Conservation (phyloP, 1,140 invertebrate genomes). For the Pachypeltis micranthus region DNA sequence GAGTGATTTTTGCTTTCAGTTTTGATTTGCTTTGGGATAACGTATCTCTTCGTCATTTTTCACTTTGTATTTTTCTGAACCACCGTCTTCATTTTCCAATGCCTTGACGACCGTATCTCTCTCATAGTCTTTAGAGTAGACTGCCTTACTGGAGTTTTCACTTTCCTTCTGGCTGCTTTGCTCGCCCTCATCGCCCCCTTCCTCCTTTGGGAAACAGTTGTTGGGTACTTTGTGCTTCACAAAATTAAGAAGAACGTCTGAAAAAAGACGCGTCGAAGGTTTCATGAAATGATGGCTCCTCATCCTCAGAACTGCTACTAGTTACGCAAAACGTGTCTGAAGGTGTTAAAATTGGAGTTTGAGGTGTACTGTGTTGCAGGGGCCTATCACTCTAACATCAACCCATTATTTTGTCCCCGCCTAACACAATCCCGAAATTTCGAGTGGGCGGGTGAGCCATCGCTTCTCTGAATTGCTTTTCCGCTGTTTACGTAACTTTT, state of each 20-base stretch:
- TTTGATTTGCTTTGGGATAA: too few species aligned
- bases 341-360: too few species aligned
- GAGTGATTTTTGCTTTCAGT: constrained; percentile 53
- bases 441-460: too few species aligned
- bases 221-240: constrained; percentile 78
- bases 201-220: constrained; percentile 52
- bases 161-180: constrained; percentile 33
- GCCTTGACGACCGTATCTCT: neutral
- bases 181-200: constrained; percentile 30
- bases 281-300: constrained; percentile 27
- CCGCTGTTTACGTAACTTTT: too few species aligned
- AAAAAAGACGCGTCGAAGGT: constrained; percentile 75
- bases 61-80: constrained; percentile 3
- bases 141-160: constrained; percentile 19
- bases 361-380: too few species aligned
- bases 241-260: constrained; percentile 64
- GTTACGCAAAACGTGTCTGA: too few species aligned
- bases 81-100: neutral
- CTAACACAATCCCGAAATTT: too few species aligned
- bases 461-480: too few species aligned
- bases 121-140: neutral
- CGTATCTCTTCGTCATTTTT: constrained; percentile 32
- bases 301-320: constrained; percentile 1
- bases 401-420: too few species aligned
- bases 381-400: too few species aligned